Conservation (phyloP, 1,140 invertebrate species). For the Caerostris extrusa region DNA sequence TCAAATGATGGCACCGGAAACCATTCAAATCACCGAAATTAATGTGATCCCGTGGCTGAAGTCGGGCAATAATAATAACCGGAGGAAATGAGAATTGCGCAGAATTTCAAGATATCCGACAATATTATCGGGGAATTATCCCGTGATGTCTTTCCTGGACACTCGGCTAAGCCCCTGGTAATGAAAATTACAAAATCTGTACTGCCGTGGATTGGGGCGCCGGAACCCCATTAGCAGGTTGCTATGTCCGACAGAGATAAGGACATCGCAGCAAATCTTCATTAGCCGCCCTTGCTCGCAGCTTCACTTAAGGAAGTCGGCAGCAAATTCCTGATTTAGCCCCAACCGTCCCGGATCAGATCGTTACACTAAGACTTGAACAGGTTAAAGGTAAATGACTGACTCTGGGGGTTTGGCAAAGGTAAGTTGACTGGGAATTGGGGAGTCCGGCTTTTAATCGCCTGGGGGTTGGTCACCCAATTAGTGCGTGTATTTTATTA, state of each 20-base stretch:
- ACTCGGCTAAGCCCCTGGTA: constrained; percentile 19
- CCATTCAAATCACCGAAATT: neutral
- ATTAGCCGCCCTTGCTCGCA: constrained; percentile 35
- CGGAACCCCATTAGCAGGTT: constrained; percentile 16
- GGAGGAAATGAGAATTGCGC: constrained; percentile 26
- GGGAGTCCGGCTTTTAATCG: neutral
- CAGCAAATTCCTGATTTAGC: constrained; percentile 46
- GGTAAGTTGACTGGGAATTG: constrained; percentile 14
- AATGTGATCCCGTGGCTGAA: neutral
- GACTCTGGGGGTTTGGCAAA: neutral
- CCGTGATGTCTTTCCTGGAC: constrained; percentile 17
- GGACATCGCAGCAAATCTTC: constrained; percentile 64
- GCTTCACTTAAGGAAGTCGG: constrained; percentile 33
- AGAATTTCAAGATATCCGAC: neutral
- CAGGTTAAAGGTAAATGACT: constrained; percentile 49
- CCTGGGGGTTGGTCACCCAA: neutral
- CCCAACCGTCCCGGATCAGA: constrained; percentile 2
- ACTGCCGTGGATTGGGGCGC: neutral
- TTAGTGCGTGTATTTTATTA: neutral
- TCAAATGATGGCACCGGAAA: too few relatives aligned
- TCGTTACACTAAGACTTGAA: constrained; percentile 31
- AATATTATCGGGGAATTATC: constrained; percentile 29
- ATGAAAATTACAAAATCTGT: constrained; percentile 69
- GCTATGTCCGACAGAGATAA: constrained; percentile 49
- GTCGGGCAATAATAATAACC: neutral